Conservation (phyloP, 2,888 invertebrate genomes). For the Malthinus flaveolus region DNA sequence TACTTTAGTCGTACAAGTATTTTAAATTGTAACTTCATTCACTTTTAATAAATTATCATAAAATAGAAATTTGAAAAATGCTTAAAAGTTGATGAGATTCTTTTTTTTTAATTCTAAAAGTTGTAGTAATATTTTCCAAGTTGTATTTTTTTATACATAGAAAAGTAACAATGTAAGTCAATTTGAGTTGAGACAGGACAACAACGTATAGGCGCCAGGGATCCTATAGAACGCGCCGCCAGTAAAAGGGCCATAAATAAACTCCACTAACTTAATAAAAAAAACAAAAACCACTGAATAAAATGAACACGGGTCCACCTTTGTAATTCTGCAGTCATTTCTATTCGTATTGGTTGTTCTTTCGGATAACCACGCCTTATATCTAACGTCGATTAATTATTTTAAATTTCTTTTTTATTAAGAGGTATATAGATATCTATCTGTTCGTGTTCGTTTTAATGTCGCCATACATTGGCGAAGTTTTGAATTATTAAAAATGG, state of each 20-base stretch:
- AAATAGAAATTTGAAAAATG: too few relatives aligned
- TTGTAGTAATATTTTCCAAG: background rate
- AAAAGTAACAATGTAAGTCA: constrained; percentile 26
- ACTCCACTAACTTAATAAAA: constrained; percentile 40
- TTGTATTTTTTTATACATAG: constrained; percentile 4
- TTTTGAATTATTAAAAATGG: too few relatives aligned
- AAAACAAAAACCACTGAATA: constrained; percentile 39
- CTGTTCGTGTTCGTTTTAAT: background rate
- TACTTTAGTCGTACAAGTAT: too few relatives aligned
- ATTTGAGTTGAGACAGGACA: constrained; percentile 28
- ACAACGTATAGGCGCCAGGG: constrained; percentile 45
- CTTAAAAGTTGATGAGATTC: too few relatives aligned
- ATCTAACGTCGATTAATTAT: constrained; percentile 18
- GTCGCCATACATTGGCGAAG: too few relatives aligned
- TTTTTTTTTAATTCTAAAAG: too few relatives aligned
- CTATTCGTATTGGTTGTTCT: constrained; percentile 29
- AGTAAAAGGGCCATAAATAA: constrained; percentile 52
- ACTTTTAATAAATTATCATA: too few relatives aligned
- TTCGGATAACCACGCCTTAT: constrained; percentile 27
- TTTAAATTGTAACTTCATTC: too few relatives aligned
- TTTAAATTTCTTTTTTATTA: background rate
- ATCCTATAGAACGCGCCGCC: constrained; percentile 45
- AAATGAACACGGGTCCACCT: constrained; percentile 38
- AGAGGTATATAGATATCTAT: background rate
- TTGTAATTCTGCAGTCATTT: constrained; percentile 21